Base-by-base conservation (phyloP, 2,888 invertebrate genomes). In the Itoplectis maculator region DNA sequence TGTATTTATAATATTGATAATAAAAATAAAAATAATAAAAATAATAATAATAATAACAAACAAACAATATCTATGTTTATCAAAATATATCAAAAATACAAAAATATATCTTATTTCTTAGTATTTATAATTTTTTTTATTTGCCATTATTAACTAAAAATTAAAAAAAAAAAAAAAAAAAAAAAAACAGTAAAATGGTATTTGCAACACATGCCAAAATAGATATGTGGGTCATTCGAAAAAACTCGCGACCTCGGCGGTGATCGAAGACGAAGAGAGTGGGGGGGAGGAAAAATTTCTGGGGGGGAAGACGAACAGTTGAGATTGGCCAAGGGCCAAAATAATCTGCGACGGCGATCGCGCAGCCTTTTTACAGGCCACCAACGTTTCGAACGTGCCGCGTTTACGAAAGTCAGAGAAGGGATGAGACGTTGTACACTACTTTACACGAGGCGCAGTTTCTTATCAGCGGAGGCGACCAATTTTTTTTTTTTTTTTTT, bases 151-250 rank as follows among this genome's bases (percentile, higher is more conserved):
- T n/a, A n/a, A n/a, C n/a, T n/a, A n/a, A n/a, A n/a, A n/a, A 51
- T 1, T 23, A 54, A 11, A 54, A 54, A 54, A 54, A 23, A 23
- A 9, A 13, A 35, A 49, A 29, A 59, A 66, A 40, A 59, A 29
- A 54, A 63, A 85, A 81, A 75, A 74, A 72, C 78, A 81, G 82
- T 81, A 81, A 87, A 83, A 81, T 65, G 45, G 85, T 89, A 90
- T 90, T 90, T 90, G 88, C 89, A 90, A 89, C 86, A 84, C 79
- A 82, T 75, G 86, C 84, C 76, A 83, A 86, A 86, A 86, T 87
- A 87, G 88, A 89, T 88, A 91, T 89, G 87, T 89, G 87, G 90
- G 90, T 89, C 90, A 89, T 88, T 88, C 87, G 18, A 73, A 82
- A 72, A 91, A 90, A 88, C 86, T 86, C 85, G 85, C 84, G 85